Percentiles rank a stretch among this genome's conserved stretches.
phyloP scores from a whole-genome alignment of 1,140 invertebrate species.

The Drosophila lowei region DNA sequence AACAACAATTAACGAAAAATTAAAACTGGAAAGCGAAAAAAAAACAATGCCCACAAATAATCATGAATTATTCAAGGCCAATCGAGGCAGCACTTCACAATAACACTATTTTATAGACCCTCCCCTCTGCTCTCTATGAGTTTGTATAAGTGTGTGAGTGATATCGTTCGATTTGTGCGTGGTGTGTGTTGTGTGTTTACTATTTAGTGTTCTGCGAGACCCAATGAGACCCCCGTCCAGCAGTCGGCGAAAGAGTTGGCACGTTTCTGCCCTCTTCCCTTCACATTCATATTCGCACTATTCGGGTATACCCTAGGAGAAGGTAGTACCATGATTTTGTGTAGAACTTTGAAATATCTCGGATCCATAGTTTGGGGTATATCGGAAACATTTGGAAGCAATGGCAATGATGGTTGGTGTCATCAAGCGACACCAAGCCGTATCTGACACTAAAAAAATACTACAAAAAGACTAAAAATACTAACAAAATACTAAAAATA shows the following conservation, averaged over 20 bases:
- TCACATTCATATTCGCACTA: not conserved
- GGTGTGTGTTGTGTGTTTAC: conserved; percentile 32
- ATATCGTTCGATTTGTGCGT: conserved; percentile 35
- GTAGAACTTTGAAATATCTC: too few species aligned
- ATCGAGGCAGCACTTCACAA: conserved; percentile 38
- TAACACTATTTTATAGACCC: conserved; percentile 50
- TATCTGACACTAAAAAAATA: too few species aligned
- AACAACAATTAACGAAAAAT: conserved; percentile 63
- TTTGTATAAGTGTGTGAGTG: too few species aligned
- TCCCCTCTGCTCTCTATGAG: too few species aligned
- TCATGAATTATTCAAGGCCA: conserved; percentile 80
- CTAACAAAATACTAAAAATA: too few species aligned
- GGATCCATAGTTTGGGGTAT: not conserved
- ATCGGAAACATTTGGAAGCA: too few species aligned
- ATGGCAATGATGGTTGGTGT: too few species aligned
- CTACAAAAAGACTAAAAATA: too few species aligned
- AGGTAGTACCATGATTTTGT: not conserved
- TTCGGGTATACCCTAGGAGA: not conserved
- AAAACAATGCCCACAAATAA: conserved; percentile 51
- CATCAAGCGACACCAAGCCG: too few species aligned
- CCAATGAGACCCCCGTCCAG: not conserved
- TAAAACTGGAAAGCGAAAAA: conserved; percentile 50
- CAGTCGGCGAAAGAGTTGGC: conserved; percentile 11
- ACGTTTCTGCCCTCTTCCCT: conserved; percentile 1
- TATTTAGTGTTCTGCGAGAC: conserved; percentile 26